Base-by-base conservation (phyloP, 1,140 invertebrate species). In the Penaeus japonicus region DNA sequence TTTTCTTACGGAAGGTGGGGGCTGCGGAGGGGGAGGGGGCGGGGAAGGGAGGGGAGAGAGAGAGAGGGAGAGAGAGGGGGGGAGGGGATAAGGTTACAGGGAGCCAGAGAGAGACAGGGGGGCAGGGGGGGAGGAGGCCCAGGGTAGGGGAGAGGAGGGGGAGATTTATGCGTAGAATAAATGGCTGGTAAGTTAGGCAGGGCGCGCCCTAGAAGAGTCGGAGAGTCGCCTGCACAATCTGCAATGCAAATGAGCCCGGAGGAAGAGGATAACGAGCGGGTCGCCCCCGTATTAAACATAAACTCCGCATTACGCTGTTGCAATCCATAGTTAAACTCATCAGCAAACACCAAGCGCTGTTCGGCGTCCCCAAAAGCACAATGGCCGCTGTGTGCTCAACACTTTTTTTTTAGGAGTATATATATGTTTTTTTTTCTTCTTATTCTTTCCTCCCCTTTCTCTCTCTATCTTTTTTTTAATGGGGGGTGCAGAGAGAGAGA, bases 211-310 rank as follows among this genome's bases (percentile, higher is more conserved):
- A 55, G 81, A 81, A 83, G 86, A 82, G 65, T 75, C 65, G 65
- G 75, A 79, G 84, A 86, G 84, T 86, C 85, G 85, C 79, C 85
- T 57, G 78, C 79, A 62, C 85, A 87, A 82, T 88, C 80, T 88
- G 86, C 86, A 88, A 83, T 88, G 86, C 86, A 83, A 88, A 88
- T 88, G 70, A 77, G 79, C 53, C 15, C 35, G 59, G 86, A 88
- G 86, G 86, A 88, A 82, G 86, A 88, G 86, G 86, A 82, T 87
- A 88, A 88, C 86, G 80, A 88, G 86, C n/a, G 80, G 86, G 86
- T 88, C 79, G 79, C 86, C 62, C 80, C 80, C 79, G 86, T 88
- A 88, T 88, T 88, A 88, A 88, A 88, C 86, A 88, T 88, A 88
- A 88, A 88, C 86, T 70, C 85, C 79, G 79, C 85, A 87, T 87